A percentile compares a stretch with the other conserved stretches of the same genome.
Conservation (phyloP, 2,113 vertebrate species). For the Pipa parva region DNA sequence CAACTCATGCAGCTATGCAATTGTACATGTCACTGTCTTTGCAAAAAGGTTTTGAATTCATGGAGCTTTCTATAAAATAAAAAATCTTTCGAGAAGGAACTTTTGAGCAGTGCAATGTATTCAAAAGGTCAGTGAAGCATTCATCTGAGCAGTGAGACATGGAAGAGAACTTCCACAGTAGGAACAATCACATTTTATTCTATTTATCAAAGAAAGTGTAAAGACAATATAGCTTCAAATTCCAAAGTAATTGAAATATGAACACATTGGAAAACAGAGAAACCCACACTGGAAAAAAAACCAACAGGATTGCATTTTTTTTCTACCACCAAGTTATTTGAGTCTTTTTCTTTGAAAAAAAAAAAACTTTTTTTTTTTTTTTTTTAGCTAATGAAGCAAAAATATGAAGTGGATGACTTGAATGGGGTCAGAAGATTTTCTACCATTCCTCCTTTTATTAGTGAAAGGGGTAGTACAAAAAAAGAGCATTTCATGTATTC, state of each 20-base stretch:
- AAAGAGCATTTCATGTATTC: neutral
- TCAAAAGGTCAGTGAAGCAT: conserved; percentile 23
- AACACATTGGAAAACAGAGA: neutral
- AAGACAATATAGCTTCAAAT: conserved; percentile 14
- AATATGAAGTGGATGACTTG: conserved; percentile 9
- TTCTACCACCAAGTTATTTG: neutral
- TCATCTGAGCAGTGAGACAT: conserved; percentile 4
- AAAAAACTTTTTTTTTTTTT: neutral
- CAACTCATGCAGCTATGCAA: neutral
- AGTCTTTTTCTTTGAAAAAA: conserved; percentile 12
- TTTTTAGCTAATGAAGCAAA: conserved; percentile 15
- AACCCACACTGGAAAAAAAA: neutral
- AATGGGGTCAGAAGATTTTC: conserved; percentile 22
- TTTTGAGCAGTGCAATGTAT: neutral
- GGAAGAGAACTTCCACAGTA: neutral
- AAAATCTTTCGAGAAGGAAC: neutral
- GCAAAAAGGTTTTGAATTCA: neutral
- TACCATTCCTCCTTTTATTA: neutral
- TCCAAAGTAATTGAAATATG: neutral
- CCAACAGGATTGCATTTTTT: neutral
- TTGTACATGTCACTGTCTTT: neutral
- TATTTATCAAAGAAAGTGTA: conserved; percentile 6
- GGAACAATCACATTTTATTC: conserved; percentile 4
- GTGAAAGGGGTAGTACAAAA: neutral
- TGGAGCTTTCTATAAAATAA: neutral